Conservation (phyloP, 2,797 vertebrate genomes). For the Artibeus lituratus region DNA sequence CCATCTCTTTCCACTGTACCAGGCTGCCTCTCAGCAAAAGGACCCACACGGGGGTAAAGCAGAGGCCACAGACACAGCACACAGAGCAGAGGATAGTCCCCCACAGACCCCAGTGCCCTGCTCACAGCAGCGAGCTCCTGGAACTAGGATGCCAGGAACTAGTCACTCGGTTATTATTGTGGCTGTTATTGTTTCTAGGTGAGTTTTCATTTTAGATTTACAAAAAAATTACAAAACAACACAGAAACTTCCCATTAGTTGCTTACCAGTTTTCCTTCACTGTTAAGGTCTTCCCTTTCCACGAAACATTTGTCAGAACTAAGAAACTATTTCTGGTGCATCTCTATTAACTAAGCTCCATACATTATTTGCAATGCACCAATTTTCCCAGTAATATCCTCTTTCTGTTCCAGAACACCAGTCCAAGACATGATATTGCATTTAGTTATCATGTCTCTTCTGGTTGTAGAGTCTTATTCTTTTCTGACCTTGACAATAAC, state of each 20-base stretch:
- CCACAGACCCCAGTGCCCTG: not conserved
- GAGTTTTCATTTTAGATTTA: not conserved
- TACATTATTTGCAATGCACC: not conserved
- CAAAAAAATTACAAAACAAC: not conserved
- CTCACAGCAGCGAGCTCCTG: not conserved
- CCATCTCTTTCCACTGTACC: rapidly evolving
- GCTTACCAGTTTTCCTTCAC: not conserved
- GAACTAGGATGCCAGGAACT: not conserved
- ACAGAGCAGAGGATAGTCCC: rapidly evolving
- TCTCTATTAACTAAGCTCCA: not conserved
- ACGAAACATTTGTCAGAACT: not conserved
- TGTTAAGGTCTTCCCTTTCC: not conserved
- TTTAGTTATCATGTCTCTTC: not conserved
- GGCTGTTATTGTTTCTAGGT: not conserved
- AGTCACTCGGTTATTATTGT: rapidly evolving
- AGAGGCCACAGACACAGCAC: not conserved
- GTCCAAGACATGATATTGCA: not conserved
- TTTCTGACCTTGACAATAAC: not conserved
- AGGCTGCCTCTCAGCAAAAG: not conserved
- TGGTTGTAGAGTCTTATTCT: not conserved
- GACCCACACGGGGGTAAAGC: not conserved
- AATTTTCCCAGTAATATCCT: too few species aligned
- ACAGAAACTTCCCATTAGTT: not conserved
- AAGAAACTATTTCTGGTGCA: not conserved
- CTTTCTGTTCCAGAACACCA: not conserved